These are phyloP conservation scores for Drosophila lacicola DNA, from an alignment of 2,888 invertebrate genomes.

Conservation along the genomic window DNA sequence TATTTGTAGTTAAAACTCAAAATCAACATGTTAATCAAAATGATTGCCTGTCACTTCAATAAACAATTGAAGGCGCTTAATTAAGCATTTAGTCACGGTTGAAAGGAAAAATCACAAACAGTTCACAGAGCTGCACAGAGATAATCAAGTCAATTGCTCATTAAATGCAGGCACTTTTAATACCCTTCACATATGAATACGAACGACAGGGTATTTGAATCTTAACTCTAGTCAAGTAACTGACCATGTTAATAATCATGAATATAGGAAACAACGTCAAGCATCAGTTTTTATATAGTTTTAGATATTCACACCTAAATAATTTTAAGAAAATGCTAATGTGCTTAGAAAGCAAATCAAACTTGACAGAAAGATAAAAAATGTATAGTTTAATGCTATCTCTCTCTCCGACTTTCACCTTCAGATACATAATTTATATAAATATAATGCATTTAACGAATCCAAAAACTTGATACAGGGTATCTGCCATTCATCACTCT, in stretches of 20 bases:
- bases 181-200: conserved; percentile 3
- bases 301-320: too few species aligned
- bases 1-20: conserved; percentile 3
- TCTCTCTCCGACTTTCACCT: too few species aligned
- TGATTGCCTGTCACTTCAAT: conserved; percentile 35
- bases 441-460: background rate
- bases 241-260: too few species aligned
- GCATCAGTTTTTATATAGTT: too few species aligned
- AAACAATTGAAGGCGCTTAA: conserved; percentile 39
- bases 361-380: too few species aligned
- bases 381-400: background rate
- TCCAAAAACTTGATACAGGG: background rate
- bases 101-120: conserved; percentile 27
- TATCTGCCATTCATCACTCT: background rate
- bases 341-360: too few species aligned
- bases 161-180: background rate
- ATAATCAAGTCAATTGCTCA: conserved; percentile 2
- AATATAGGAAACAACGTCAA: too few species aligned
- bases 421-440: background rate
- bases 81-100: conserved; percentile 45
- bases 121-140: conserved; percentile 1
- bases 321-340: too few species aligned
- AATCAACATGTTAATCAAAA: conserved; percentile 38
- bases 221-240: background rate
- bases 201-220: background rate